Evolutionary conservation across 2,888 invertebrate species (phyloP).

Genomic region (Rotaria socialis): DNA sequence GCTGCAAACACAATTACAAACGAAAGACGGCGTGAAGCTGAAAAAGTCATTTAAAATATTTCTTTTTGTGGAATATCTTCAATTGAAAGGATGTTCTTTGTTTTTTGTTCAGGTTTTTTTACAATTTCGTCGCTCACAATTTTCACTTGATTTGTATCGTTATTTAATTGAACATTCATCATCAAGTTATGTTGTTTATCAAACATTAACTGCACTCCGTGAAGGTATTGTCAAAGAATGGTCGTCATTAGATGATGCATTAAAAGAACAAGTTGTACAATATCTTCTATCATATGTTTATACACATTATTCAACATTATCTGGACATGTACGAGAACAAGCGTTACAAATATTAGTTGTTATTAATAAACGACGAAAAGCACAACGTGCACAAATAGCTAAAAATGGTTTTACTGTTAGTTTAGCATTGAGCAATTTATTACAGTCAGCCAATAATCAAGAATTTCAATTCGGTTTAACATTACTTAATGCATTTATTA

Average conservation of each 20-base stretch:
- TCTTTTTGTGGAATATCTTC: no score
- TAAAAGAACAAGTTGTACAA: slow-evolving; percentile 35
- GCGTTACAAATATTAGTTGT: slow-evolving; percentile 26
- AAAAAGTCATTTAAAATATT: not conserved
- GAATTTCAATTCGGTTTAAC: slow-evolving; percentile 14
- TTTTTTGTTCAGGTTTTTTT: not conserved
- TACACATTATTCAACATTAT: slow-evolving; percentile 29
- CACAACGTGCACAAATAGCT: not conserved
- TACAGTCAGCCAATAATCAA: slow-evolving; percentile 1
- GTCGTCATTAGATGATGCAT: not conserved
- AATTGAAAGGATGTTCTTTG: no score
- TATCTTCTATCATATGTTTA: slow-evolving; percentile 12
- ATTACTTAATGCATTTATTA: not conserved
- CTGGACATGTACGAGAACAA: slow-evolving; percentile 23
- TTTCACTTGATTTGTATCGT: slow-evolving; percentile 25
- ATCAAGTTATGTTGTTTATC: slow-evolving; percentile 30
- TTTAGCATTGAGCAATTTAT: not conserved
- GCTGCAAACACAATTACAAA: not conserved
- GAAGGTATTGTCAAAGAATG: slow-evolving; percentile 38
- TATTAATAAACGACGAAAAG: slow-evolving; percentile 36
- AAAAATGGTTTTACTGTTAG: not conserved
- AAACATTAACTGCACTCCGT: slow-evolving; percentile 29
- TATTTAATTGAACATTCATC: slow-evolving; percentile 34
- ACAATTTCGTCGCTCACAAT: slow-evolving; percentile 36
- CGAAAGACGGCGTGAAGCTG: slow-evolving; percentile 29